These are phyloP conservation scores for Geotrupes spiniger DNA, from an alignment of 2,888 invertebrate species.

Conservation along the genomic window DNA sequence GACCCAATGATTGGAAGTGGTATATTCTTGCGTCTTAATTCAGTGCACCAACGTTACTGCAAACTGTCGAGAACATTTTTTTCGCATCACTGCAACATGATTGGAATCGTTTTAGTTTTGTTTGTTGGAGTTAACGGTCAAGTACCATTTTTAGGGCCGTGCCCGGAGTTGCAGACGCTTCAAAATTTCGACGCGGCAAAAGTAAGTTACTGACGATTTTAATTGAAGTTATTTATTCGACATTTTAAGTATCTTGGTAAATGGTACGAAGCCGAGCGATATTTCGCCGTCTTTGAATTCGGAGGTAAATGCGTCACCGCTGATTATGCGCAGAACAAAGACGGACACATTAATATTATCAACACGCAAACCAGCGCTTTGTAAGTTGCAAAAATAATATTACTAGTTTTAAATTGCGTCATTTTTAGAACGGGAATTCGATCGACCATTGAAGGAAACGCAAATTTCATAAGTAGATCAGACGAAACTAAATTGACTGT, in stretches of 20 bases:
- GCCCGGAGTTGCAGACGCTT: conserved; percentile 73
- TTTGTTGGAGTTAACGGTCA: conserved; percentile 46
- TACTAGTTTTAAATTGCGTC: conserved; percentile 9
- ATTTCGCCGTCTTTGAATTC: conserved; percentile 72
- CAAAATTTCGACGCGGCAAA: conserved; percentile 65
- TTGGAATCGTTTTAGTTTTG: conserved; percentile 7
- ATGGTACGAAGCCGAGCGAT: conserved; percentile 77
- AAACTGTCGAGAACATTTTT: conserved; percentile 1
- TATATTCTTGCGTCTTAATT: background rate
- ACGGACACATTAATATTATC: conserved; percentile 47
- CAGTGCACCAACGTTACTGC: conserved; percentile 2
- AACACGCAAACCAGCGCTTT: conserved; percentile 50
- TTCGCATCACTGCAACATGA: background rate
- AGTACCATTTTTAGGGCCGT: conserved; percentile 71
- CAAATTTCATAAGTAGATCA: conserved; percentile 52
- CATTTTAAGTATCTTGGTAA: conserved; percentile 54
- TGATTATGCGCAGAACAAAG: conserved; percentile 55
- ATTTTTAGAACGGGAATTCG: conserved; percentile 55
- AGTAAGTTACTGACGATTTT: conserved; percentile 16
- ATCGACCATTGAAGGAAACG: conserved; percentile 59
- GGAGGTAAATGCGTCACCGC: conserved; percentile 74
- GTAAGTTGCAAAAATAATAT: conserved; percentile 39
- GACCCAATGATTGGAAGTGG: too few species aligned
- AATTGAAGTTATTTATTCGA: background rate
- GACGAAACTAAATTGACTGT: conserved; percentile 62